Conservation (phyloP, 2,113 vertebrate species). For the Brienomyrus brachyistius region DNA sequence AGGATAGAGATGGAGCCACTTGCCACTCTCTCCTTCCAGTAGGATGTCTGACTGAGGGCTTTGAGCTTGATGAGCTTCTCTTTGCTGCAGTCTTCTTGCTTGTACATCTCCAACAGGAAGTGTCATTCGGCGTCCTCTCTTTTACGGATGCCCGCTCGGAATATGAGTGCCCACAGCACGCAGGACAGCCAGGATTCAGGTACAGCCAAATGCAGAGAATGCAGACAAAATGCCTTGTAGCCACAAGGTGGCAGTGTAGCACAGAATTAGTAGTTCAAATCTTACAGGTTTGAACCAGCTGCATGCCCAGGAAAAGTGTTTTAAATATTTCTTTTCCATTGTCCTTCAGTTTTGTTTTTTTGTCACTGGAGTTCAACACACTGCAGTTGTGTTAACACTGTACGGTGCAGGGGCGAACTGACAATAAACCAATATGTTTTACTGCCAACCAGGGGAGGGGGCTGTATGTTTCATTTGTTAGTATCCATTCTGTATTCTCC, state of each 20-base stretch:
- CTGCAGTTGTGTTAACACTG: background rate
- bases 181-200: background rate
- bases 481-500: background rate
- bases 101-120: conserved; percentile 22
- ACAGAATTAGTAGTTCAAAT: background rate
- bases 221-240: background rate
- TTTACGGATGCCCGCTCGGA: conserved; percentile 15
- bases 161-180: conserved; percentile 15
- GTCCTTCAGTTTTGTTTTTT: background rate
- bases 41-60: conserved; percentile 18
- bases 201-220: background rate
- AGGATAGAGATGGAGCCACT: background rate
- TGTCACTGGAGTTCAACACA: background rate
- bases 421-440: background rate
- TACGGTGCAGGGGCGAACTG: background rate
- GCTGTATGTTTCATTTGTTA: background rate
- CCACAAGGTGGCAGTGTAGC: background rate
- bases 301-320: background rate
- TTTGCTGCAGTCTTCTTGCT: background rate
- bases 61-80: conserved; percentile 11
- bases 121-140: conserved; percentile 14
- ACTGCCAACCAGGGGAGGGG: too few relatives aligned
- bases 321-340: background rate
- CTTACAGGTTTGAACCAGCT: background rate
- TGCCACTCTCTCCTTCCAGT: background rate